Evolutionary conservation across 2,797 vertebrate species (phyloP), one percentile per base, ranked within the genome.

Genomic region (Alexandromys oeconomus): DNA sequence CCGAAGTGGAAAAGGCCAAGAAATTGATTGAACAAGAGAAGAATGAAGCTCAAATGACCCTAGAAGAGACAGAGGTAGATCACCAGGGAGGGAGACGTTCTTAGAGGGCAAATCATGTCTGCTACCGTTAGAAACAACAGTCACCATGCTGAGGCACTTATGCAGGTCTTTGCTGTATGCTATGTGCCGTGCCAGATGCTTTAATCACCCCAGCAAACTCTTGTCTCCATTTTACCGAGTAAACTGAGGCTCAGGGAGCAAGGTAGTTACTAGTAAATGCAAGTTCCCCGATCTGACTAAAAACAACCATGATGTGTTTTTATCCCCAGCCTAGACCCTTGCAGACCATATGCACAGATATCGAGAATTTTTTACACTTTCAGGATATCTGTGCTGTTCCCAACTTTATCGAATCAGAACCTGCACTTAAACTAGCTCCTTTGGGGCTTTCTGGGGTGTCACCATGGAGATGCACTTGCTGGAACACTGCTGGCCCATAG

Each of bases 21-120:
- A 99, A 98, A 90, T 97, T 98, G 89, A 96, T 98, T 54, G 98
- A 98, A 85, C 98, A 98, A 96, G 98, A 98, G 84, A 98, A 98
- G 93, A 98, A 96, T 11, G 98, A 99, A 96, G 97, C 98, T 95
- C 98, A 98, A 46, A 85, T 97, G 85, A 98, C 97, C 29, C 91
- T 98, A 69, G 98, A 98, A 96, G 98, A 98, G 97, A 97, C 98
- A 81, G 98, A 99, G 98, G 98, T 98, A 97, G 71, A 27, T 61
- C 4, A 73, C 48, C 14, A 21, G 87, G 61, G 46, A 86, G 46
- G 51, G 79, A 34, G 43, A 34, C 9, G 27, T 87, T 95, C 71
- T 61, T 61, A 25, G 1, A 84, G 40, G 54, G 77, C 15, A 43
- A 61, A 69, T n/a, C 73, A 73, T 46, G 46, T 74, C 59, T 91